phyloP scores from a whole-genome alignment of 2,888 invertebrate species.

The Megastigmus dorsalis region DNA sequence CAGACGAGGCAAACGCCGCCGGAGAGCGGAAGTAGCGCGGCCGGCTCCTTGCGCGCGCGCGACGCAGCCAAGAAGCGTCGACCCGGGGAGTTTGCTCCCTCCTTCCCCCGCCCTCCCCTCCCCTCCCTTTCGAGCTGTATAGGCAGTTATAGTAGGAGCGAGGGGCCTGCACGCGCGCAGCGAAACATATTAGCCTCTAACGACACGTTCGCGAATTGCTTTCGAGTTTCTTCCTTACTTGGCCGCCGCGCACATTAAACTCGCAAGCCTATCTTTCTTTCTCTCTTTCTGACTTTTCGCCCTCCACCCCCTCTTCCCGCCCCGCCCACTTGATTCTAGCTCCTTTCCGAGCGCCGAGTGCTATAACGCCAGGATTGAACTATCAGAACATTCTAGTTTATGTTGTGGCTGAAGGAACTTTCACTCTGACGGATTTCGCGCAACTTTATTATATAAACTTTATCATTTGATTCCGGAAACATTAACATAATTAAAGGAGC shows the following conservation, averaged over 20 bases:
- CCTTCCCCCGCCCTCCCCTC: not conserved
- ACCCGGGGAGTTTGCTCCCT: not conserved
- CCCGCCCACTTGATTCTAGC: too few relatives aligned
- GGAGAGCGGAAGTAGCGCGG: slow-evolving; percentile 52
- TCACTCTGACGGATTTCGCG: not conserved
- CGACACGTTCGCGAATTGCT: slow-evolving; percentile 66
- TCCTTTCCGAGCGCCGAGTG: slow-evolving; percentile 10
- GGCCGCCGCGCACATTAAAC: slow-evolving; percentile 25
- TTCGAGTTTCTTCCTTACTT: slow-evolving; percentile 59
- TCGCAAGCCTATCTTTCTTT: slow-evolving; percentile 37
- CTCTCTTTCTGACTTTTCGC: slow-evolving; percentile 43
- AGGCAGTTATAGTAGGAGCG: not conserved
- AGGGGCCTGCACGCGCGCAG: too few relatives aligned
- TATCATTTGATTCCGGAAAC: slow-evolving; percentile 13
- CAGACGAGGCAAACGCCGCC: slow-evolving; percentile 29
- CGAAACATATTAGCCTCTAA: slow-evolving; percentile 69
- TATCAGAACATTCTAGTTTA: slow-evolving; percentile 39
- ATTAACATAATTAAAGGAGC: slow-evolving; percentile 28
- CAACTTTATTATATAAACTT: slow-evolving; percentile 31
- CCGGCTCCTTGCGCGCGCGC: slow-evolving; percentile 44
- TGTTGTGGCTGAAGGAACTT: slow-evolving; percentile 24
- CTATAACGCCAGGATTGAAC: slow-evolving; percentile 33
- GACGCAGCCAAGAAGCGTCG: slow-evolving; percentile 40
- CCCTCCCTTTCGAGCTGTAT: slow-evolving; percentile 3
- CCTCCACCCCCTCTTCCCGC: slow-evolving; percentile 18